phyloP scores from a whole-genome alignment of 1,140 invertebrate species.

The Centruroides vittatus region DNA sequence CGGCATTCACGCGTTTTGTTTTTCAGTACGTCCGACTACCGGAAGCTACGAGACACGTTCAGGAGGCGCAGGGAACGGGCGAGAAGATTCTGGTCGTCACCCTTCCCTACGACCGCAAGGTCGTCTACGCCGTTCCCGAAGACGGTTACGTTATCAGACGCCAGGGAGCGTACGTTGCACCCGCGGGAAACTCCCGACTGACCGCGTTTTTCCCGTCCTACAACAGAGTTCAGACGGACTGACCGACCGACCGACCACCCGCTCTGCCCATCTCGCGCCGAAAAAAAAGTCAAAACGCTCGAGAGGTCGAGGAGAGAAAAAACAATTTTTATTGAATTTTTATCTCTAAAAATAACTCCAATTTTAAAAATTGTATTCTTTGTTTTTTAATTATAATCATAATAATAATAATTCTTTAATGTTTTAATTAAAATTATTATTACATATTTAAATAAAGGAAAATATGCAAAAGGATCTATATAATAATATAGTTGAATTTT shows the following conservation, averaged over 20 bases:
- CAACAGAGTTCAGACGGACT: conserved; percentile 2
- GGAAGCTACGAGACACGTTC: conserved; percentile 8
- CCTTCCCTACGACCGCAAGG: conserved; percentile 4
- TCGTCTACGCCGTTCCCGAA: conserved; percentile 14
- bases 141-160: conserved; percentile 12
- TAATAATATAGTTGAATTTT: no score
- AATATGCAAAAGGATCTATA: no score
- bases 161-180: conserved; percentile 8
- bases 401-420: no score
- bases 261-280: no score
- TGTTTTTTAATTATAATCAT: no score
- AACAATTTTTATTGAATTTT: no score
- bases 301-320: no score
- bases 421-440: no score
- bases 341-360: no score
- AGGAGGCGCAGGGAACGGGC: conserved; percentile 11
- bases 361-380: no score
- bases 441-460: no score
- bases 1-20: not conserved
- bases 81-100: conserved; percentile 12
- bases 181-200: conserved; percentile 1
- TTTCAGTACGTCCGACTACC: conserved; percentile 10
- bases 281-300: no score
- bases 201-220: conserved; percentile 12
- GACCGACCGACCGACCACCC: not conserved